Percentiles rank a stretch among this genome's conserved stretches.
These are phyloP conservation scores for Sericinus montela DNA, from an alignment of 2,888 invertebrate genomes.

Conservation along the genomic window DNA sequence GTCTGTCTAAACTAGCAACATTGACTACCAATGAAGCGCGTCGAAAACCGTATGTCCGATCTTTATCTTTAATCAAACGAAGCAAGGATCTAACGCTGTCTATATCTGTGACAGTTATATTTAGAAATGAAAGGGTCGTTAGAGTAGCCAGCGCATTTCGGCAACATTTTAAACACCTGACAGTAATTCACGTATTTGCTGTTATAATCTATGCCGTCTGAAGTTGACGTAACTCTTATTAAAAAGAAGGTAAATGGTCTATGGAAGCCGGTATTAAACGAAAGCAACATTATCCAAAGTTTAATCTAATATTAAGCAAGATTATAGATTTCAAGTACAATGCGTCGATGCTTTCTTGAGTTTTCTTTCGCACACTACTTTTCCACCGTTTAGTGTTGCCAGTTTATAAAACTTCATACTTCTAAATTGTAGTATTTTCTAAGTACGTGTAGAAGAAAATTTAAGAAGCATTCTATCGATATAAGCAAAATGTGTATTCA, in stretches of 20 bases:
- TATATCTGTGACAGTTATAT: background rate
- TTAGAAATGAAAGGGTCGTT: background rate
- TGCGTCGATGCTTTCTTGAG: constrained; percentile 20
- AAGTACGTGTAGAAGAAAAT: constrained; percentile 26
- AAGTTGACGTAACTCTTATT: background rate
- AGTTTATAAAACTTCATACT: constrained; percentile 17
- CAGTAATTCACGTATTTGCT: constrained; percentile 2
- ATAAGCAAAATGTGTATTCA: constrained; percentile 69
- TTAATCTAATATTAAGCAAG: constrained; percentile 41
- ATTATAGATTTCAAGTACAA: constrained; percentile 53
- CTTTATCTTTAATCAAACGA: background rate
- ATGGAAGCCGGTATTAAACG: background rate
- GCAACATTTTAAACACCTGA: background rate
- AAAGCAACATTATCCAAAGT: constrained; percentile 62
- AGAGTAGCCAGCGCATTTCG: constrained; percentile 3
- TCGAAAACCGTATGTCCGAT: background rate
- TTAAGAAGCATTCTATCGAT: constrained; percentile 42
- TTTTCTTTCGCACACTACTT: constrained; percentile 11
- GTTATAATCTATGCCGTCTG: constrained; percentile 17
- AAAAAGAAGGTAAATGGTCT: background rate
- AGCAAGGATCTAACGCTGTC: constrained; percentile 3
- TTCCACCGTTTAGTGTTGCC: constrained; percentile 33
- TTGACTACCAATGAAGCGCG: background rate
- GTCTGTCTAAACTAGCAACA: constrained; percentile 3
- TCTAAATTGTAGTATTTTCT: constrained; percentile 32